phyloP scores from a whole-genome alignment of 2,888 invertebrate species.

The Monopis laevigella region DNA sequence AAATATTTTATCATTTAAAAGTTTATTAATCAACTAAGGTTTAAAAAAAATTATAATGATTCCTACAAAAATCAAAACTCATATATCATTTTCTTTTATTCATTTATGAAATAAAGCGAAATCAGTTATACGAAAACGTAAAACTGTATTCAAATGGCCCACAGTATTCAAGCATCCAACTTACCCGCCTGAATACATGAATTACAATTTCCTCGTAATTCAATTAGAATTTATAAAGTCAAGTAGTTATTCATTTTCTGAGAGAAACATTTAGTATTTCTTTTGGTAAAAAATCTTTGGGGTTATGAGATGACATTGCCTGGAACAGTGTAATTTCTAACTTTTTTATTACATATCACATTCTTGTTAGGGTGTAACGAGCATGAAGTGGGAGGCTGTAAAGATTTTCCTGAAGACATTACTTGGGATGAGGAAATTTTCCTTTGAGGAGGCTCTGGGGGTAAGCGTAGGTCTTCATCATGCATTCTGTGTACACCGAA shows the following conservation, averaged over 20 bases:
- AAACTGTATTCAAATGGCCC: no score
- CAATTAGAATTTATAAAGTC: not conserved
- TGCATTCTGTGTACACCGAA: not conserved
- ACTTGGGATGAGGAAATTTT: constrained; percentile 32
- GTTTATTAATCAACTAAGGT: no score
- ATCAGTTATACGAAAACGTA: no score
- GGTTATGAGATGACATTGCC: not conserved
- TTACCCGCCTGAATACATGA: not conserved
- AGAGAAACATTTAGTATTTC: not conserved
- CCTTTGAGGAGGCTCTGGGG: no score
- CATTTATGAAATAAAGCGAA: no score
- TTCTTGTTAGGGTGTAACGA: not conserved
- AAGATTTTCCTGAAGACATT: constrained; percentile 28
- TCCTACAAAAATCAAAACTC: no score
- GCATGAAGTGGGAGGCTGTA: constrained; percentile 23
- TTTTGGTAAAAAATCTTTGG: not conserved
- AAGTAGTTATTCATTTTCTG: not conserved
- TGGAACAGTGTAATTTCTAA: constrained; percentile 16
- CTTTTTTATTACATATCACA: constrained; percentile 18
- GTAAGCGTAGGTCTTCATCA: not conserved
- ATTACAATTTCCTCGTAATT: not conserved
- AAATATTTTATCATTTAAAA: no score
- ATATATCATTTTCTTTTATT: no score
- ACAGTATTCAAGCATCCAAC: no score
- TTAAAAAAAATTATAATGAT: no score